phyloP scores from a whole-genome alignment of 2,113 vertebrate species.

The Pseudopodoces humilis region DNA sequence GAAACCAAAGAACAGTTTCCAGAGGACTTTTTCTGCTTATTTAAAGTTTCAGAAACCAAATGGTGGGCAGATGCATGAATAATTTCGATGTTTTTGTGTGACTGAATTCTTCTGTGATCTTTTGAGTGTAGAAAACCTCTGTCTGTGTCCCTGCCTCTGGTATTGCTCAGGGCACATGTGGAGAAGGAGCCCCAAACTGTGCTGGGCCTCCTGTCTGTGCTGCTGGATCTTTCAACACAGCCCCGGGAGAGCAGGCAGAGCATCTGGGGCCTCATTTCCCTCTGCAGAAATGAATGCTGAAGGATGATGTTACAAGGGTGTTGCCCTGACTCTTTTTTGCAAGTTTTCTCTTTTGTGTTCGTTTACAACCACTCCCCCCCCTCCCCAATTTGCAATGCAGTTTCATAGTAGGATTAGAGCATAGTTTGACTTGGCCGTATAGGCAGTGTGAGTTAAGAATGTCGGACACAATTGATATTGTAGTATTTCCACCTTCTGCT shows the following conservation, averaged over 20 bases:
- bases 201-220: not conserved
- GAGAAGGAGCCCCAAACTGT: not conserved
- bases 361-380: not conserved
- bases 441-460: not conserved
- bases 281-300: not conserved
- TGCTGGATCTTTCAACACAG: not conserved
- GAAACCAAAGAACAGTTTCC: not conserved
- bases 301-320: constrained; percentile 49
- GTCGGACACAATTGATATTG: not conserved
- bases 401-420: constrained; percentile 20
- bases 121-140: not conserved
- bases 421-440: not conserved
- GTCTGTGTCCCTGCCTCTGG: not conserved
- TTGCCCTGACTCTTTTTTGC: not conserved
- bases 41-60: not conserved
- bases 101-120: not conserved
- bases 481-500: not conserved
- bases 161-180: not conserved
- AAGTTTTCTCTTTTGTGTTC: constrained; percentile 2
- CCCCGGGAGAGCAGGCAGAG: not conserved
- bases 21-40: not conserved
- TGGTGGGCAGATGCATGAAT: not conserved
- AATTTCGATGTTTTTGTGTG: not conserved
- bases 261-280: constrained; percentile 2
- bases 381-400: not conserved